phyloP scores from a whole-genome alignment of 1,140 invertebrate species.

The Cydia fagiglandana region DNA sequence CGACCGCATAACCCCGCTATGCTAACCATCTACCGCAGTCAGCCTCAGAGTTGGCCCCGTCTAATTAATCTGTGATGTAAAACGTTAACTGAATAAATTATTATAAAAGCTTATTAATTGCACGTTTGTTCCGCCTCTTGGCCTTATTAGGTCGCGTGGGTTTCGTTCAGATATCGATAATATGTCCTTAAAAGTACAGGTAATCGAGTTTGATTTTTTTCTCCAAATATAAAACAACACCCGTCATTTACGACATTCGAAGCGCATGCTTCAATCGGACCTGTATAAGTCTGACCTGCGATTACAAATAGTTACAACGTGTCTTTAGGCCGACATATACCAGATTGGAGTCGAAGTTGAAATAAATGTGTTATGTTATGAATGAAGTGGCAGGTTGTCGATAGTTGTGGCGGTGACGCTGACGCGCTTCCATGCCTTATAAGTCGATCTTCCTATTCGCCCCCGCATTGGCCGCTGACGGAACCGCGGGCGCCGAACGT shows the following conservation, averaged over 20 bases:
- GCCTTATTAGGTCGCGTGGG: constrained; percentile 47
- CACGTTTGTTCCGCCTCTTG: constrained; percentile 9
- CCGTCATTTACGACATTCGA: neutral
- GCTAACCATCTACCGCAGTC: constrained; percentile 34
- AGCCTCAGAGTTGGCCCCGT: neutral
- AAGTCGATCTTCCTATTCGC: constrained; percentile 71
- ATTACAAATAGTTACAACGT: neutral
- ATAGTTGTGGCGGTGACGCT: constrained; percentile 69
- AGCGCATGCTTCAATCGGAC: neutral
- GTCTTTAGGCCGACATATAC: neutral
- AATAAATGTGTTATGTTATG: constrained; percentile 27
- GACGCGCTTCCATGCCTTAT: constrained; percentile 59
- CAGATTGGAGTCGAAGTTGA: constrained; percentile 19
- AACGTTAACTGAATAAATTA: constrained; percentile 23
- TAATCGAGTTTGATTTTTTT: constrained; percentile 54
- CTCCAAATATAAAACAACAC: constrained; percentile 53
- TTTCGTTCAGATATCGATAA: constrained; percentile 50
- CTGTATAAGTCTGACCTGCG: neutral
- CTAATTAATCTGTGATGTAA: constrained; percentile 28
- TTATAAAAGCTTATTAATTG: constrained; percentile 30
- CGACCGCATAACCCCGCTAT: constrained; percentile 49
- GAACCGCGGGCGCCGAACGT: constrained; percentile 43
- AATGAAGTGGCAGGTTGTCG: constrained; percentile 34
- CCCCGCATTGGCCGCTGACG: constrained; percentile 56
- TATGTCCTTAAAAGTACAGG: constrained; percentile 69